phyloP scores from a whole-genome alignment of 1,140 invertebrate genomes.

The Eupristina koningsbergeri region DNA sequence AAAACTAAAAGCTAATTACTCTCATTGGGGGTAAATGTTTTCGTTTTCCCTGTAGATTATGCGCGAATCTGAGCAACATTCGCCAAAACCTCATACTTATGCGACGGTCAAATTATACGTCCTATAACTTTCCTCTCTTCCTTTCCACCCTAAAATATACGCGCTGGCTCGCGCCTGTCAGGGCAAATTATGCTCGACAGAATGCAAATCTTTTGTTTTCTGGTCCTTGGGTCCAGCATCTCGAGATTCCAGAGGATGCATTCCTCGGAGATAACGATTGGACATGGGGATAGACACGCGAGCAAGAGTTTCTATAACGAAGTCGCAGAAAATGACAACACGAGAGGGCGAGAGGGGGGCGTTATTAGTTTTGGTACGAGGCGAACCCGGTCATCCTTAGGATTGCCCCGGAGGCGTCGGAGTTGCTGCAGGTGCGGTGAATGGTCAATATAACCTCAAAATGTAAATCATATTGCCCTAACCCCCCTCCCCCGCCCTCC shows the following conservation, averaged over 20 bases:
- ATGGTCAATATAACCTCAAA: slow-evolving; percentile 73
- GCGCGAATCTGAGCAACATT: not conserved
- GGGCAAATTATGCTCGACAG: slow-evolving; percentile 35
- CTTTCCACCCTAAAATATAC: not conserved
- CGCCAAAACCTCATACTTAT: slow-evolving; percentile 35
- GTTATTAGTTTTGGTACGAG: slow-evolving; percentile 67
- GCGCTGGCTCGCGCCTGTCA: not conserved
- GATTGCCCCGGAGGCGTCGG: slow-evolving; percentile 56
- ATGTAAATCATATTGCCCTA: slow-evolving; percentile 73
- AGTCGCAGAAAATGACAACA: slow-evolving; percentile 51
- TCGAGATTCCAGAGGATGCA: not conserved
- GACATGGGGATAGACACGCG: slow-evolving; percentile 6
- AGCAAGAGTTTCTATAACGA: slow-evolving; percentile 43
- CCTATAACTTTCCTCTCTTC: slow-evolving; percentile 6
- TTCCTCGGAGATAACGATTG: not conserved
- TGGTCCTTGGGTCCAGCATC: not conserved
- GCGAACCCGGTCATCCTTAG: slow-evolving; percentile 67
- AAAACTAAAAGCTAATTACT: slow-evolving; percentile 47
- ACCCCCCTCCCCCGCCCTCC: slow-evolving; percentile 42
- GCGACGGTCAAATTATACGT: slow-evolving; percentile 39
- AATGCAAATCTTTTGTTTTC: slow-evolving; percentile 32
- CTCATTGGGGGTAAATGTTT: slow-evolving; percentile 43
- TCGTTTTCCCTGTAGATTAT: slow-evolving; percentile 40
- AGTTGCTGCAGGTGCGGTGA: slow-evolving; percentile 71
- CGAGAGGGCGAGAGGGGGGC: slow-evolving; percentile 45